phyloP scores from a whole-genome alignment of 1,140 invertebrate species.

The Ceratosolen solmsi region DNA sequence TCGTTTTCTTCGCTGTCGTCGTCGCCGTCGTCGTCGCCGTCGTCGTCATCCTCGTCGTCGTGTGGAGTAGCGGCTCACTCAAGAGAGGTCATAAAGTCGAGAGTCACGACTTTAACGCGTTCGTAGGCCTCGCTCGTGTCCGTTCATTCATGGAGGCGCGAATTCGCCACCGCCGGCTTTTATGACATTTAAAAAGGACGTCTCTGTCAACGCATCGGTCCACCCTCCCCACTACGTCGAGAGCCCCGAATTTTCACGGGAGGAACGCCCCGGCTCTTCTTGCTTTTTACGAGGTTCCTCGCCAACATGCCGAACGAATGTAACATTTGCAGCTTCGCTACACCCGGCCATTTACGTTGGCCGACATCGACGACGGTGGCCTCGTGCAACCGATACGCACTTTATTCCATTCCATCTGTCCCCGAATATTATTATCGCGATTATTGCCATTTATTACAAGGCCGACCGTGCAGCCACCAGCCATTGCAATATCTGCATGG shows the following conservation, averaged over 20 bases:
- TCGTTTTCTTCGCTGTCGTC: slow-evolving; percentile 46
- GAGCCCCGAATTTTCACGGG: background rate
- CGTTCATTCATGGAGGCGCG: slow-evolving; percentile 1
- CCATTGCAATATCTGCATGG: too few relatives aligned
- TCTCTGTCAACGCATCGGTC: background rate
- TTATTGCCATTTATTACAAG: too few relatives aligned
- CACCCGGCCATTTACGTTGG: too few relatives aligned
- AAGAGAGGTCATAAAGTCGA: slow-evolving; percentile 41
- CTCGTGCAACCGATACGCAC: too few relatives aligned
- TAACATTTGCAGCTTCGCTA: too few relatives aligned
- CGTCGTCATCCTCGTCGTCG: slow-evolving; percentile 52
- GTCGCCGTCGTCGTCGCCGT: slow-evolving; percentile 15
- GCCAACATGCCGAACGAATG: too few relatives aligned
- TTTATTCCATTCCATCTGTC: too few relatives aligned
- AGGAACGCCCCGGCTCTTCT: background rate
- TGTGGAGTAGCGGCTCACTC: slow-evolving; percentile 31
- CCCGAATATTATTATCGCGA: too few relatives aligned
- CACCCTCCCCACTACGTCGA: background rate
- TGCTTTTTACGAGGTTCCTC: too few relatives aligned
- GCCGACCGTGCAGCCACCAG: too few relatives aligned
- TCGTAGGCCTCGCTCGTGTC: slow-evolving; percentile 7
- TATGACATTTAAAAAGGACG: background rate
- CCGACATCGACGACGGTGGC: too few relatives aligned
- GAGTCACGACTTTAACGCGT: slow-evolving; percentile 44
- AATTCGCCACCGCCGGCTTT: background rate